phyloP scores from a whole-genome alignment of 1,140 invertebrate genomes.

The Rhopalosiphum maidis region DNA sequence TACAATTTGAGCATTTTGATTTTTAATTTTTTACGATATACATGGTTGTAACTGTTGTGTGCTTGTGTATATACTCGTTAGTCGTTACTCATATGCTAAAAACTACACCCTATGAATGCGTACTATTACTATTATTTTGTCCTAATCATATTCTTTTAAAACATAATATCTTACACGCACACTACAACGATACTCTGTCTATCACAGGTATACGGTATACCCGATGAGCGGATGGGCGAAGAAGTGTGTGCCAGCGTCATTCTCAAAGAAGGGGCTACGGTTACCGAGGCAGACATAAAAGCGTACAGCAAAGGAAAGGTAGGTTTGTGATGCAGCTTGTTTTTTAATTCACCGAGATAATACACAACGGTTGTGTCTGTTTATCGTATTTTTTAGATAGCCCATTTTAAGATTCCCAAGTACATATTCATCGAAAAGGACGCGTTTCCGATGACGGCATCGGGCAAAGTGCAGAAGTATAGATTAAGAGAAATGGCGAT shows the following conservation, averaged over 20 bases:
- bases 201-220: constrained; percentile 75
- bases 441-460: constrained; percentile 80
- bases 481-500: constrained; percentile 65
- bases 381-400: constrained; percentile 67
- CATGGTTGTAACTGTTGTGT: too few species aligned
- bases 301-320: constrained; percentile 77
- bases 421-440: constrained; percentile 70
- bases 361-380: not conserved
- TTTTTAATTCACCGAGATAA: not conserved
- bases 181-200: not conserved
- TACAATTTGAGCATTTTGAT: too few species aligned
- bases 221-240: constrained; percentile 84
- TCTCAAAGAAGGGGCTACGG: constrained; percentile 64
- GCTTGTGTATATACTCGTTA: too few species aligned
- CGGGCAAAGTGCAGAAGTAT: constrained; percentile 85
- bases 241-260: constrained; percentile 82
- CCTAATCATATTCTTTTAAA: not conserved
- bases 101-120: too few species aligned
- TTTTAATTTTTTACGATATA: too few species aligned
- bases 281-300: constrained; percentile 70
- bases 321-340: constrained; percentile 42
- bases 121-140: not conserved
- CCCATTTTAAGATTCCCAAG: constrained; percentile 83
- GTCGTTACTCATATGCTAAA: too few species aligned
- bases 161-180: not conserved